Evolutionary conservation across 2,797 vertebrate genomes (phyloP), one percentile per base, ranked within the genome.

Genomic region (Miichthys miiuy): DNA sequence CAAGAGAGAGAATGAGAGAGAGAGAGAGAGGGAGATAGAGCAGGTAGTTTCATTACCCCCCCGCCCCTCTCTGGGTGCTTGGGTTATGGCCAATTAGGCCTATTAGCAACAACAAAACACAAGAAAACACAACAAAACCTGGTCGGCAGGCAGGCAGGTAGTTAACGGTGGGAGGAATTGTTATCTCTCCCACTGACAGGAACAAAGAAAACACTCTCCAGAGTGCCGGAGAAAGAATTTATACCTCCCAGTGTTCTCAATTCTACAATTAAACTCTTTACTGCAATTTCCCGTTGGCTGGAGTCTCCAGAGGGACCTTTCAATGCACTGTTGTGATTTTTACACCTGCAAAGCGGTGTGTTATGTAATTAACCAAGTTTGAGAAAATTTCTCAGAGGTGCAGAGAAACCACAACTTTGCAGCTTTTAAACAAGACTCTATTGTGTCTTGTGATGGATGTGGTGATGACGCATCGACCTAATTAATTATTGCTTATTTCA

Each of bases 31-130:
- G 51, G 79, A 84, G 82, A 80, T 79, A 55, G 67, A 76, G 88
- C 91, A 94, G 92, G 91, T 94, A 94, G 73, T 86, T 88, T 90
- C 80, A 88, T 92, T 91, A 84, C 55, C 50, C 76, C 74, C 72
- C 41, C 64, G 38, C 11, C 86, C 67, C 86, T 87, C 82, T 76
- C 86, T 57, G 57, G 75, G 67, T 86, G 86, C 72, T 88, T 93
- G 91, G 91, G 91, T 90, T 93, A 88, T 75, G 61, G 89, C 94
- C 94, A 95, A 96, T 96, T 96, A 96, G 90, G 87, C 92, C 91
- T 88, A 94, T 95, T 95, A 95, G 93, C 90, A 93, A 89, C 90
- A 95, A 95, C 95, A 95, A 95, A 96, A 94, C 91, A 87, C 81
- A 92, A 88, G 87, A 92, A 93, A 95, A 94, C 91, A 90, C 90